Conservation (phyloP, 2,797 vertebrate species). For the Spatula clypeata region DNA sequence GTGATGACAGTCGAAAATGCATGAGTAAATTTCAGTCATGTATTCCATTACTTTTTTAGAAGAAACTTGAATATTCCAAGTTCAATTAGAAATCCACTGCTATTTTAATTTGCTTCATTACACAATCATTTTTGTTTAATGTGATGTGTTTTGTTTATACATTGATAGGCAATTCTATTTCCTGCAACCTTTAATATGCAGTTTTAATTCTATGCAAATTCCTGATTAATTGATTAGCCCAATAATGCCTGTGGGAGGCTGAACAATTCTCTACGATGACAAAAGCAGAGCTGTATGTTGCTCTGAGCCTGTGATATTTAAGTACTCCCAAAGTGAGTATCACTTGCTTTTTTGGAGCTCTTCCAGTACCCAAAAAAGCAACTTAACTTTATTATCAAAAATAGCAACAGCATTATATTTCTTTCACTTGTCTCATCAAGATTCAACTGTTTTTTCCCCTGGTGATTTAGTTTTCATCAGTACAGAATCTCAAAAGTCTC, state of each 20-base stretch:
- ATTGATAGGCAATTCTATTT: background rate
- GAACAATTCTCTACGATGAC: background rate
- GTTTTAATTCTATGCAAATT: background rate
- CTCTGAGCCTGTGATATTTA: background rate
- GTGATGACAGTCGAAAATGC: background rate
- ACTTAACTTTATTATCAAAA: background rate
- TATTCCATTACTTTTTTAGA: background rate
- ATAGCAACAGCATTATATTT: background rate
- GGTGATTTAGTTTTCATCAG: background rate
- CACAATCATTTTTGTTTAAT: background rate
- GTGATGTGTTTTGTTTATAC: background rate
- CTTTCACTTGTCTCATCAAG: background rate
- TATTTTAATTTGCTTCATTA: conserved; percentile 59
- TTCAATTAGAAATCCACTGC: background rate
- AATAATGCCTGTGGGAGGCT: background rate
- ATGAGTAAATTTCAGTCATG: background rate
- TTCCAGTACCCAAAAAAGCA: background rate
- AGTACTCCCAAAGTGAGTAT: background rate
- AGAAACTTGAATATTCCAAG: conserved; percentile 15
- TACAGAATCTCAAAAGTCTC: background rate
- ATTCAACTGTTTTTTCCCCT: background rate
- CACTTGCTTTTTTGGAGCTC: background rate
- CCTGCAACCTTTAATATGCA: background rate
- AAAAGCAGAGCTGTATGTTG: background rate
- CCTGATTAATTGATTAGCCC: background rate